Base-by-base conservation (phyloP, 1,140 invertebrate species). In the Pectinophora gossypiella region DNA sequence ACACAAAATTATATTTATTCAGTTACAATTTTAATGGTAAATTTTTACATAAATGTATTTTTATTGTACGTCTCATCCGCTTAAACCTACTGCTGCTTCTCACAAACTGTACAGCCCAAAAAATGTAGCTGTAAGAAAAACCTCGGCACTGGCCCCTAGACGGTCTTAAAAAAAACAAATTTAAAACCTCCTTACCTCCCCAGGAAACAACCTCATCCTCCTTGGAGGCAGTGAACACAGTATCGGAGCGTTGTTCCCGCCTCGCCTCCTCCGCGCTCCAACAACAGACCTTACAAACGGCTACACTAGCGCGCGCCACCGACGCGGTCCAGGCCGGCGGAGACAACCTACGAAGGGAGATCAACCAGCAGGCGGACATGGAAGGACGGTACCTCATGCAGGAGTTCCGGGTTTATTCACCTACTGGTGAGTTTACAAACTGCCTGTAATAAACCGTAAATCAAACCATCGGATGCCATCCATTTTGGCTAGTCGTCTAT, bases 341-440 rank as follows among this genome's bases (percentile, higher is more conserved):
- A 5, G 42, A 40, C 1, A 23, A 19, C 0, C 10, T 83, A 18
- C 2, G 20, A 5, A 21, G 53, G 0, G 64, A 70, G 2, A 21
- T 88, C 6, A 44, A 51, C 0, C 19, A 36, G 6, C 52, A 63
- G 0, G 72, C 59, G 4, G 46, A 68, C 6, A 21, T 82, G 15
- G 82, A 86, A 48, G 51, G 20, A 1, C 56, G 52, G 10, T 90
- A 88, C 55, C 64, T 89, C n/a, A 72, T 73, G 12, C 72, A 84
- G 38, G 82, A 89, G 48, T 80, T 87, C 6, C 77, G 78, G 23
- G 68, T 85, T 0, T 90, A 90, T 59, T 77, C 79, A 3, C 81
- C 78, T 5, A 84, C 79, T 19, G 88, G 81, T 85, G 38, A 73
- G 70, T 64, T 15, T 42, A 16, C n/a, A n/a, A n/a, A n/a, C n/a